Evolutionary conservation across 2,888 invertebrate species (phyloP).

Genomic region (Cynaeus angustus): DNA sequence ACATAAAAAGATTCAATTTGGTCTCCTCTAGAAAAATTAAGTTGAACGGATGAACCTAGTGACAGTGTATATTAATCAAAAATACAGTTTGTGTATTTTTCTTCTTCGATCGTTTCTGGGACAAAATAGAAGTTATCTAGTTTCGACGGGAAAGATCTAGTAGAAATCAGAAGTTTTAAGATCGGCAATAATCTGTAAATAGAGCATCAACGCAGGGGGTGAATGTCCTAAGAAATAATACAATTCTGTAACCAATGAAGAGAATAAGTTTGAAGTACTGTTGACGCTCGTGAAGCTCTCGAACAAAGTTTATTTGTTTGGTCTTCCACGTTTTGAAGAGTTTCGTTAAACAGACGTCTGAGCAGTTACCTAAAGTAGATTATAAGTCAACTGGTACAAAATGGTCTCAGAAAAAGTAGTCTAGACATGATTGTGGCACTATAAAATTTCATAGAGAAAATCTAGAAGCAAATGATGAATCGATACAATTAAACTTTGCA

Average conservation of each 20-base stretch:
- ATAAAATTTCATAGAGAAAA: conserved; percentile 4
- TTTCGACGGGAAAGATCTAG: too few species aligned
- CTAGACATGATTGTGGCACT: conserved; percentile 24
- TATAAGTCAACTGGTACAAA: neutral
- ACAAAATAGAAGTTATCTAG: too few species aligned
- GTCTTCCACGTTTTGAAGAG: conserved; percentile 18
- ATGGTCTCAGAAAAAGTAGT: conserved; percentile 23
- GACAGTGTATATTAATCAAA: too few species aligned
- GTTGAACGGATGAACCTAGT: too few species aligned
- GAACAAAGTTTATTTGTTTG: conserved; percentile 38
- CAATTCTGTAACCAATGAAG: conserved; percentile 11
- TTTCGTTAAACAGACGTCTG: conserved; percentile 12
- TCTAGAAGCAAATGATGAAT: neutral
- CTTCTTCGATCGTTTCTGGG: too few species aligned
- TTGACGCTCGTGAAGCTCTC: conserved; percentile 23
- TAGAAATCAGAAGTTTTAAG: neutral
- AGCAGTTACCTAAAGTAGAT: conserved; percentile 12
- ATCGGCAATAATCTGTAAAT: neutral
- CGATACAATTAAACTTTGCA: conserved; percentile 10
- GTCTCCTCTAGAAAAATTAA: neutral
- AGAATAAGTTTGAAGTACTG: conserved; percentile 30
- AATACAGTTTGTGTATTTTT: too few species aligned
- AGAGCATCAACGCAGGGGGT: conserved; percentile 5
- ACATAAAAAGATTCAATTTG: too few species aligned
- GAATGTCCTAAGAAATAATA: conserved; percentile 3